Evolutionary conservation across 2,113 vertebrate species (phyloP).

Genomic region (Jacana jacana): DNA sequence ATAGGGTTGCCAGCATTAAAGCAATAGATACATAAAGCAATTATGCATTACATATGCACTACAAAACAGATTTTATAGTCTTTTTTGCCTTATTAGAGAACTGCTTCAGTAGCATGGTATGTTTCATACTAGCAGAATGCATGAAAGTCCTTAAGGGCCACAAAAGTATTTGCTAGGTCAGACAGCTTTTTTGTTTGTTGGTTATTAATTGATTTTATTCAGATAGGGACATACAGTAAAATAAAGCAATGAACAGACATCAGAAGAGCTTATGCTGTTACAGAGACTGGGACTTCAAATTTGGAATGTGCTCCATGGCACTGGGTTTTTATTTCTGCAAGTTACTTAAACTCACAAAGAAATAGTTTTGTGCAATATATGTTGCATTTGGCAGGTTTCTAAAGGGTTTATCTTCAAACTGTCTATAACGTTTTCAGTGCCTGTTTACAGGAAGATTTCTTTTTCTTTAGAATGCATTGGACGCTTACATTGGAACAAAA

Average conservation of each 20-base stretch:
- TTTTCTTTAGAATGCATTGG: not conserved
- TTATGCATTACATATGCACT: not conserved
- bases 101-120: not conserved
- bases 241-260: not conserved
- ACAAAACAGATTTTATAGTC: not conserved
- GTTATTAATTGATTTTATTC: not conserved
- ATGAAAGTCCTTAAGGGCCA: not conserved
- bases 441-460: not conserved
- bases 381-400: not conserved
- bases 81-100: not conserved
- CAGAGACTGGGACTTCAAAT: not conserved
- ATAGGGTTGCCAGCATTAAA: not conserved
- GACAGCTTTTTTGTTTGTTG: not conserved
- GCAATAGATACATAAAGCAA: not conserved
- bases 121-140: not conserved
- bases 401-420: not conserved
- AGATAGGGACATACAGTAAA: not conserved
- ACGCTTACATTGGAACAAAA: not conserved
- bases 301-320: not conserved
- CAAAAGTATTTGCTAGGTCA: not conserved
- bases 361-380: not conserved
- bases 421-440: not conserved
- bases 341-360: not conserved
- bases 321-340: not conserved
- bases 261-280: not conserved